Evolutionary conservation across 2,888 invertebrate species (phyloP).

Genomic region (Sphaerophoria rueppellii): DNA sequence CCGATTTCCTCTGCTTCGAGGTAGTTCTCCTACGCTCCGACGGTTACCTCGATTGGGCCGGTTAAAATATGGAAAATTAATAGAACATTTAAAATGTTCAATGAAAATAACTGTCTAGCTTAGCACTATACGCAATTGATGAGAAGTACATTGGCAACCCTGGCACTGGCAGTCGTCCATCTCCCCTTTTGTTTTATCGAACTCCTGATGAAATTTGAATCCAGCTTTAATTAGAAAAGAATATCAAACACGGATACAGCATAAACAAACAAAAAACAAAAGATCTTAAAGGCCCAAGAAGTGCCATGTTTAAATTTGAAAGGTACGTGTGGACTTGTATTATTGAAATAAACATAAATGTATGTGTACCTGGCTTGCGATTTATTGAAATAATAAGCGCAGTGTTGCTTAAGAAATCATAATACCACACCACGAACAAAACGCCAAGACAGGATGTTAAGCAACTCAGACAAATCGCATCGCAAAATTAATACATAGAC

Average conservation of each 20-base stretch:
- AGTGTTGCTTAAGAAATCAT: slow-evolving; percentile 39
- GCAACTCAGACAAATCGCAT: slow-evolving; percentile 40
- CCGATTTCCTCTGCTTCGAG: no score
- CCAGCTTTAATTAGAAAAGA: slow-evolving; percentile 68
- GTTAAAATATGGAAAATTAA: no score
- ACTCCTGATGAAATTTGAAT: slow-evolving; percentile 46
- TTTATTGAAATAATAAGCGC: slow-evolving; percentile 64
- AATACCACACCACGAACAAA: not conserved
- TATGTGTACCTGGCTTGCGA: slow-evolving; percentile 60
- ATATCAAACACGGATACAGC: slow-evolving; percentile 48
- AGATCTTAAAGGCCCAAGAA: slow-evolving; percentile 58
- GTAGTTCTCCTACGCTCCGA: no score
- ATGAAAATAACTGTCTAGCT: no score
- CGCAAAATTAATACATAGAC: not conserved
- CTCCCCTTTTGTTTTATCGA: slow-evolving; percentile 13
- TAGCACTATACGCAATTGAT: no score
- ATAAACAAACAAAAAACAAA: slow-evolving; percentile 33
- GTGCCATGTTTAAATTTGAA: slow-evolving; percentile 60
- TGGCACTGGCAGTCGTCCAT: not conserved
- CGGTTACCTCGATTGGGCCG: no score
- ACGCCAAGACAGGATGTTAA: slow-evolving; percentile 64
- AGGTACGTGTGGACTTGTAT: slow-evolving; percentile 26
- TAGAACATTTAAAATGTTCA: no score
- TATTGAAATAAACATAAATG: no score
- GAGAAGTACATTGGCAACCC: not conserved